Conservation (phyloP, 2,797 vertebrate species). For the Dipus sagitta region DNA sequence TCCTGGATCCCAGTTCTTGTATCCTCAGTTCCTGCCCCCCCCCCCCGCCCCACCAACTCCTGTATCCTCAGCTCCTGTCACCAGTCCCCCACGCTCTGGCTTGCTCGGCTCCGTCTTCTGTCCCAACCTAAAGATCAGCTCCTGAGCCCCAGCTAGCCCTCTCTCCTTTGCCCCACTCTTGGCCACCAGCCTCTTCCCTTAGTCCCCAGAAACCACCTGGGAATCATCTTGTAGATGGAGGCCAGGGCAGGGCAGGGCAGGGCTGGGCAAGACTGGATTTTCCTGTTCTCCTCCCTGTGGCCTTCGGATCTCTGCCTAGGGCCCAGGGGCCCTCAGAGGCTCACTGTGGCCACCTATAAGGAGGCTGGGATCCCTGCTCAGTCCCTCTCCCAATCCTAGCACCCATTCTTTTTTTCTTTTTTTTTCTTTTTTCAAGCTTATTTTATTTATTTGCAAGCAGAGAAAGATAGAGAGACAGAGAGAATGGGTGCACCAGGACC, state of each 20-base stretch:
- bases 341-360: not conserved
- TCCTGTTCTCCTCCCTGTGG: not conserved
- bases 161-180: too few relatives aligned
- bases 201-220: not conserved
- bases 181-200: not conserved
- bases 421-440: too few relatives aligned
- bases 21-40: not conserved
- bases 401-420: not conserved
- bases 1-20: not conserved
- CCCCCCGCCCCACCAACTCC: not conserved
- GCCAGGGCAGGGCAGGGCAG: accelerated
- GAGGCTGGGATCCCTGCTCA: accelerated
- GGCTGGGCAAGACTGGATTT: not conserved
- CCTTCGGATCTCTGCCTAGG: not conserved
- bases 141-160: not conserved
- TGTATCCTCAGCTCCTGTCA: not conserved
- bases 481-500: too few relatives aligned
- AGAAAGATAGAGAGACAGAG: too few relatives aligned
- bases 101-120: not conserved
- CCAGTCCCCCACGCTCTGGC: not conserved
- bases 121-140: too few relatives aligned
- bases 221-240: not conserved
- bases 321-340: not conserved
- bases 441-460: too few relatives aligned
- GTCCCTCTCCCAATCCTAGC: not conserved